phyloP scores from a whole-genome alignment of 2,797 vertebrate genomes.

The Parambassis ranga region DNA sequence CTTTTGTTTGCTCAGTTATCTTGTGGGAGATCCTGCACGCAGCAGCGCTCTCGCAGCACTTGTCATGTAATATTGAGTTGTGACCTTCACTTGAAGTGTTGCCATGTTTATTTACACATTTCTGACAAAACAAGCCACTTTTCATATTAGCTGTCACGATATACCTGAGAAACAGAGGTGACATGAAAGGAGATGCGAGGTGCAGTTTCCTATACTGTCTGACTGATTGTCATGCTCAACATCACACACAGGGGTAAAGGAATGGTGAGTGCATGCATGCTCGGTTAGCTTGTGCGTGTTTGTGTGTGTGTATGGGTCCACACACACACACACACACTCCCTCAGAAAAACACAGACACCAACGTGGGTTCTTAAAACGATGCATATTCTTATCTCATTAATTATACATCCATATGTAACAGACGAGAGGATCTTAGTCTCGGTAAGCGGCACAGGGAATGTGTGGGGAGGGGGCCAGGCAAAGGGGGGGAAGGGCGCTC shows the following conservation, averaged over 20 bases:
- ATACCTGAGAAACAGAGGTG: conserved; percentile 73
- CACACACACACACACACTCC: background rate
- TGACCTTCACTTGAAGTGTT: conserved; percentile 81
- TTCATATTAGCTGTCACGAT: conserved; percentile 79
- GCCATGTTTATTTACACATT: conserved; percentile 82
- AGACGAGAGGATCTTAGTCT: conserved; percentile 83
- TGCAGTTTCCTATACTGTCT: conserved; percentile 56
- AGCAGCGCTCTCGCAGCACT: conserved; percentile 67
- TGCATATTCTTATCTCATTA: conserved; percentile 83
- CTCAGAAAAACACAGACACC: conserved; percentile 70
- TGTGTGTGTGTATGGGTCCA: conserved; percentile 9
- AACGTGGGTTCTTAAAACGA: conserved; percentile 74
- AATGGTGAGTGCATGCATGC: conserved; percentile 32
- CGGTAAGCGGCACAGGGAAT: conserved; percentile 77
- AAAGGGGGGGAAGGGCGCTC: conserved; percentile 68
- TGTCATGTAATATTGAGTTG: conserved; percentile 80
- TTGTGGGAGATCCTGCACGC: conserved; percentile 72
- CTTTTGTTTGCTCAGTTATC: conserved; percentile 80
- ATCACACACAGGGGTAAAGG: conserved; percentile 70
- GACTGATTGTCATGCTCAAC: conserved; percentile 69
- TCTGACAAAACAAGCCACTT: conserved; percentile 82
- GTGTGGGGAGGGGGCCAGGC: conserved; percentile 66
- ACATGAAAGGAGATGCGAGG: conserved; percentile 74
- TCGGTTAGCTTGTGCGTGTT: conserved; percentile 11
- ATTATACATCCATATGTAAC: conserved; percentile 85